Percentiles rank a stretch among this genome's conserved stretches.
Evolutionary conservation across 2,113 vertebrate genomes (phyloP).

Genomic region (Uropsilus gracilis): DNA sequence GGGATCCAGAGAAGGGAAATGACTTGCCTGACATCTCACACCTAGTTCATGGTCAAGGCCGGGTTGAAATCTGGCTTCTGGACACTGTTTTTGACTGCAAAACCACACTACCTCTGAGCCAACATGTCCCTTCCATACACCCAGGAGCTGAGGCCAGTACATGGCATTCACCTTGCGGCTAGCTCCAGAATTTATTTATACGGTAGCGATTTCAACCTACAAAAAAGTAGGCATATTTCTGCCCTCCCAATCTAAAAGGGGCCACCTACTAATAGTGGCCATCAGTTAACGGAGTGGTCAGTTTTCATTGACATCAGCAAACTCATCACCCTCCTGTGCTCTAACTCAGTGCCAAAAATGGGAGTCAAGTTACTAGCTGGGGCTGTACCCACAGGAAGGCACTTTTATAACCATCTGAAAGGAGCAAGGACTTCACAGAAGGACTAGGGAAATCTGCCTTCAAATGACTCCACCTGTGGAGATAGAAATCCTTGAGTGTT

Average conservation of each 20-base stretch:
- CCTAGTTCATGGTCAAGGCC: too few relatives aligned
- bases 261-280: not conserved
- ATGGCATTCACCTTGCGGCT: too few relatives aligned
- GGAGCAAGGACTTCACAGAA: not conserved
- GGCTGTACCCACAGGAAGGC: not conserved
- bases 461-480: not conserved
- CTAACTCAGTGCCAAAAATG: not conserved
- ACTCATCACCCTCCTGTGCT: not conserved
- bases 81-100: too few relatives aligned
- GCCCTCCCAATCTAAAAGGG: not conserved
- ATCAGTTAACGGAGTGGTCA: not conserved
- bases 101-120: too few relatives aligned
- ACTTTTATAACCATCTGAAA: not conserved
- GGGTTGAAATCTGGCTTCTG: too few relatives aligned
- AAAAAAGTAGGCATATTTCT: not conserved
- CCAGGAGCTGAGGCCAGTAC: too few relatives aligned
- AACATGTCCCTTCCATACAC: too few relatives aligned
- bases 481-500: too few relatives aligned
- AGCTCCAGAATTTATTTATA: too few relatives aligned
- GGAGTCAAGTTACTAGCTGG: not conserved
- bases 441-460: not conserved
- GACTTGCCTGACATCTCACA: too few relatives aligned
- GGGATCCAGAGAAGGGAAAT: too few relatives aligned
- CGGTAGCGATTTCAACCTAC: too few relatives aligned
- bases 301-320: constrained; percentile 58